These are phyloP conservation scores for Philereme transversata DNA, from an alignment of 2,888 invertebrate genomes.

Conservation along the genomic window DNA sequence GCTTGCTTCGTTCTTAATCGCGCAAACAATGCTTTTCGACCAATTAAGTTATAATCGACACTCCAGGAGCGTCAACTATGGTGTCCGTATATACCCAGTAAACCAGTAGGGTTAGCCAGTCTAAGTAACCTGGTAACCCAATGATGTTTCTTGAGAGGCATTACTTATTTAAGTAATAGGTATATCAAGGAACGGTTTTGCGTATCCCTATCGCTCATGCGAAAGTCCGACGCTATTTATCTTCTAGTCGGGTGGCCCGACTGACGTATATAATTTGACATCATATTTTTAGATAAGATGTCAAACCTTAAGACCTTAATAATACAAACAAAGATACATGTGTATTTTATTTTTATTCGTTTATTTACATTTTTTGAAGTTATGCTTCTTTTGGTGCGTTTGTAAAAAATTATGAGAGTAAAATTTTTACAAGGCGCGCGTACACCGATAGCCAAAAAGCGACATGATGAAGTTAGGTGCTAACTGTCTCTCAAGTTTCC, in stretches of 20 bases:
- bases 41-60: constrained; percentile 14
- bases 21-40: constrained; percentile 47
- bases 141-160: constrained; percentile 24
- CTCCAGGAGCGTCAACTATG: not conserved
- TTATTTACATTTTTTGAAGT: no score
- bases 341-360: no score
- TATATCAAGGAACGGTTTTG: constrained; percentile 19
- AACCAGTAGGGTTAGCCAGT: constrained; percentile 45
- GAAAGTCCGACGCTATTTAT: constrained; percentile 38
- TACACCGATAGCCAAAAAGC: no score
- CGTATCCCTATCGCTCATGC: constrained; percentile 31
- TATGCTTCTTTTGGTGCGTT: no score
- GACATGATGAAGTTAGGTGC: no score
- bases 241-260: constrained; percentile 35
- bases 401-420: no score
- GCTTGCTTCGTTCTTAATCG: constrained; percentile 40
- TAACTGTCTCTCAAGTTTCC: no score
- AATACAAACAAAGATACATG: no score
- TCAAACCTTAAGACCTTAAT: no score
- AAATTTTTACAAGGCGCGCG: no score
- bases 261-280: constrained; percentile 51
- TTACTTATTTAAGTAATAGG: constrained; percentile 37
- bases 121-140: constrained; percentile 35
- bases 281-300: constrained; percentile 24
- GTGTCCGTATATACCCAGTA: constrained; percentile 58